Evolutionary conservation across 1,140 invertebrate genomes (phyloP), one percentile per base, ranked within the genome.

Genomic region (Caenorhabditis inopinata): DNA sequence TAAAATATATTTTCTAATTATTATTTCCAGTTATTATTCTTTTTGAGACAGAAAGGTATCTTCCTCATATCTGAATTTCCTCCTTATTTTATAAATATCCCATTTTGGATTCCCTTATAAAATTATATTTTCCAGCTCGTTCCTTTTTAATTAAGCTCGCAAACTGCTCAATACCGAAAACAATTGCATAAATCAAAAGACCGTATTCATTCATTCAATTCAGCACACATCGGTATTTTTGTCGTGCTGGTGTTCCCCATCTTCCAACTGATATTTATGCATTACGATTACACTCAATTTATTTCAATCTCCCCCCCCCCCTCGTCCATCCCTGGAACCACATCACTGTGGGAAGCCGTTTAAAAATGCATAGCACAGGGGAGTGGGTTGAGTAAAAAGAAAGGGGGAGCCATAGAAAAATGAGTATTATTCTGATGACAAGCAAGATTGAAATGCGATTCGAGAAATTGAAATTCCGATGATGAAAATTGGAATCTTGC

Each of bases 241-340:
- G 38, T 14, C 14, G 25, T 7, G 16, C n/a, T 68, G 58, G 29
- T 42, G 58, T 68, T 68, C 58, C 32, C 16, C 58, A 68, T 38
- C 58, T 38, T 29, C 27, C 53, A 58, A 58, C 58, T 68, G 29
- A 68, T 38, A 68, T 68, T 68, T 38, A 68, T 68, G 58, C 58
- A 68, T 68, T 68, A 68, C 32, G 58, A 68, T 68, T 29, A 68
- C 58, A 68, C 58, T 68, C 58, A 68, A 68, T 68, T 68, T 68
- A 68, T 68, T 68, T 68, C 58, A 68, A 68, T 68, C 58, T 68
- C 12, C 49, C 23, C 25, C 16, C 3, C 11, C 6, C n/a, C 4
- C 23, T 68, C 58, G 29, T 68, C 58, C 58, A 68, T 68, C 58
- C 58, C 58, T 68, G 58, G 58, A 68, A 68, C 23, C 51, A 18